Evolutionary conservation across 2,797 vertebrate species (phyloP).

Genomic region (Acropternis orthonyx): DNA sequence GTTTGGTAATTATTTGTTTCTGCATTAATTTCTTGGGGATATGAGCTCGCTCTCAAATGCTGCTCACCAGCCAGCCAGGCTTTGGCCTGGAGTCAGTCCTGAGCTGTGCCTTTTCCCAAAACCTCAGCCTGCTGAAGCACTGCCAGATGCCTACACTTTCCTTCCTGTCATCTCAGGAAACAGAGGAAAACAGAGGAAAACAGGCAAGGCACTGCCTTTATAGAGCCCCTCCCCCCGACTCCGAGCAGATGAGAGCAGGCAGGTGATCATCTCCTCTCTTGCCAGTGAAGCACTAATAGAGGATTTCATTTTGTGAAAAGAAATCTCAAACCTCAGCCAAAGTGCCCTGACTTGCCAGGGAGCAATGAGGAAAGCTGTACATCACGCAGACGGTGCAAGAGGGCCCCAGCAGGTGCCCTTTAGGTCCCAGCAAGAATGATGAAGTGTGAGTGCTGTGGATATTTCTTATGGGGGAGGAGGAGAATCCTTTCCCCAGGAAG

Average conservation of each 20-base stretch:
- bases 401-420: neutral
- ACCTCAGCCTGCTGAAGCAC: neutral
- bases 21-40: conserved; percentile 29
- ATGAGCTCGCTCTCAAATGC: neutral
- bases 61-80: neutral
- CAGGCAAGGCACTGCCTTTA: neutral
- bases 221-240: neutral
- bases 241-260: neutral
- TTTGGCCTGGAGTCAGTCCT: conserved; percentile 24
- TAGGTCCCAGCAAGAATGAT: neutral
- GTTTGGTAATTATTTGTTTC: neutral
- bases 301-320: neutral
- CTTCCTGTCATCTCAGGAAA: conserved; percentile 31
- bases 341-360: neutral
- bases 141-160: conserved; percentile 7
- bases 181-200: neutral
- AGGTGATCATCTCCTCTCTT: neutral
- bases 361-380: neutral
- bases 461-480: neutral
- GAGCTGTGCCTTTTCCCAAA: conserved; percentile 28
- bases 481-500: neutral
- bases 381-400: neutral
- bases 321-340: neutral
- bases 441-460: neutral
- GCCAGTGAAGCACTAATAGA: neutral